Evolutionary conservation across 2,888 invertebrate species (phyloP).

Genomic region (Tolmerus cingulatus): DNA sequence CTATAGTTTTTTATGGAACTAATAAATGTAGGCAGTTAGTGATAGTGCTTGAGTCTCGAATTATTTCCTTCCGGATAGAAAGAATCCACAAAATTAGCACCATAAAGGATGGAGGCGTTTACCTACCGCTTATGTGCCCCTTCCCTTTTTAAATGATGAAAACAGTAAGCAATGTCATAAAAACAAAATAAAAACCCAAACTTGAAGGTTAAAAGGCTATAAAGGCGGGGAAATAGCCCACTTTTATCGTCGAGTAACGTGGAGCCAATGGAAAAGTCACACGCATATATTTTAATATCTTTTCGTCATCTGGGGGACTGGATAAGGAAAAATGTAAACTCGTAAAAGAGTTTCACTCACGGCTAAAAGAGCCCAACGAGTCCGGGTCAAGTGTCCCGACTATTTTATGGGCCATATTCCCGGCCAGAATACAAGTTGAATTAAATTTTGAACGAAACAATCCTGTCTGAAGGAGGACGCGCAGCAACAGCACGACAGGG

Average conservation of each 20-base stretch:
- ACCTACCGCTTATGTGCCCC: background rate
- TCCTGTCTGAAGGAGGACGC: background rate
- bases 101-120: background rate
- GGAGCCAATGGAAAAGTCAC: slow-evolving; percentile 36
- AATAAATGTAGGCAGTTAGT: background rate
- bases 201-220: slow-evolving; percentile 24
- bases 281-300: slow-evolving; percentile 40
- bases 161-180: slow-evolving; percentile 32
- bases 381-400: slow-evolving; percentile 8
- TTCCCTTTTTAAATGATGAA: slow-evolving; percentile 18
- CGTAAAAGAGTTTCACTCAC: slow-evolving; percentile 25
- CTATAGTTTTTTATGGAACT: background rate
- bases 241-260: slow-evolving; percentile 27
- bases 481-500: background rate
- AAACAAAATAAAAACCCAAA: slow-evolving; percentile 23
- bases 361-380: background rate
- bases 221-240: slow-evolving; percentile 25
- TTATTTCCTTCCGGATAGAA: background rate
- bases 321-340: slow-evolving; percentile 13
- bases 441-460: slow-evolving; percentile 21
- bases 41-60: background rate
- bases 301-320: slow-evolving; percentile 14
- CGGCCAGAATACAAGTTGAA: background rate
- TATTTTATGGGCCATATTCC: slow-evolving; percentile 28
- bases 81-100: background rate